Evolutionary conservation across 2,888 invertebrate species (phyloP), one percentile per base, ranked within the genome.

Genomic region (Catocala nupta): DNA sequence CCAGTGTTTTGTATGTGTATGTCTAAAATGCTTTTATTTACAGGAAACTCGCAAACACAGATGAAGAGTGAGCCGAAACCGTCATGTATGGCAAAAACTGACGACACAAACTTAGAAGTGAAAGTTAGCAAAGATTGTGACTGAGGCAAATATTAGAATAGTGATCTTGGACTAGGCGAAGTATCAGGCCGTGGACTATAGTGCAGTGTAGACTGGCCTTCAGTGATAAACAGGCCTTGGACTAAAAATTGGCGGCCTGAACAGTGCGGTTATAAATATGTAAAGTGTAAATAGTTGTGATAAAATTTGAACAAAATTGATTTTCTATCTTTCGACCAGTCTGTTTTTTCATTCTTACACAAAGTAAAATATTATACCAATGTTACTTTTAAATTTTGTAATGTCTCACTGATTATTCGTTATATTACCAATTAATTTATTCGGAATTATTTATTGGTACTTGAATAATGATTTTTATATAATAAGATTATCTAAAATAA

Each of bases 11-110:
- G 7, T 11, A 16, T 13, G 7, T 0, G 5, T 36, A 7, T 36
- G 7, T 36, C 36, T 36, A 36, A 52, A n/a, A 2, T 5, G n/a
- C 10, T 11, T 55, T 54, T 67, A 53, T 71, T 72, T 69, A 5
- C 84, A 90, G 90, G 84, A 50, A 85, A 82, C 63, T 78, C 86
- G 10, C 74, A 84, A 55, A 80, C 78, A 13, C 87, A 81, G 60
- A 73, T 78, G 55, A 65, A 73, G 5, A 78, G 75, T 77, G 90
- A 90, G 25, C 65, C 68, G 39, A 90, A 87, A 16, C 51, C 63
- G 45, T 59, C 55, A 74, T 75, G 82, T 83, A 84, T 80, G 52
- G 75, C 83, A 47, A 89, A 89, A 80, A 73, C 86, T 0, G 83
- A 84, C 11, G 90, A 89, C 53, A 83, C 84, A 4, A 81, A 80